Conservation (phyloP, 53 echinoderm and acorn worm genomes). For the Echinometra lucunter region DNA sequence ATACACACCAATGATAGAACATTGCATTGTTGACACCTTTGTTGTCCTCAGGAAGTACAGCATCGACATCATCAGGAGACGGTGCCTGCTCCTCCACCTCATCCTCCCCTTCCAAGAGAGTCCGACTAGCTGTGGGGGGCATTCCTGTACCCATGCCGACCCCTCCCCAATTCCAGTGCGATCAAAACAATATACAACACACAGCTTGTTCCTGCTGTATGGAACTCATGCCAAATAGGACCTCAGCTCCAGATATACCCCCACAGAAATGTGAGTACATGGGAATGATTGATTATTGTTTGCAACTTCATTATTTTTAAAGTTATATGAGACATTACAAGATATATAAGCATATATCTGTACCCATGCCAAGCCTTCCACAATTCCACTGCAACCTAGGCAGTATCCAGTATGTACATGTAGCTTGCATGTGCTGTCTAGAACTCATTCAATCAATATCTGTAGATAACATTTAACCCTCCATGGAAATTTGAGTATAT, state of each 20-base stretch:
- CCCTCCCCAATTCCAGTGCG: slow-evolving; percentile 72
- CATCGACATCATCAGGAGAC: neutral
- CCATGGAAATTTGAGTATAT: no score
- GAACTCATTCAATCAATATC: no score
- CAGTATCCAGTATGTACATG: slow-evolving; percentile 64
- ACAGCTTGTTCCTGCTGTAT: slow-evolving; percentile 79
- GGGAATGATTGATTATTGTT: neutral
- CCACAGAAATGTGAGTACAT: slow-evolving; percentile 79
- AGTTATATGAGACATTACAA: no score
- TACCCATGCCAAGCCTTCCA: slow-evolving; percentile 73
- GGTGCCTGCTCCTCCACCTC: slow-evolving; percentile 41
- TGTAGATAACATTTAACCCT: no score
- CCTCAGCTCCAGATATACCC: slow-evolving; percentile 67
- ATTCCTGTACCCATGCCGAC: slow-evolving; percentile 70
- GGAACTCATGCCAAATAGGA: slow-evolving; percentile 77
- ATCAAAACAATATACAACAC: slow-evolving; percentile 38
- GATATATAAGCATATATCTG: slow-evolving; percentile 7
- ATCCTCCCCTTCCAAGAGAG: slow-evolving; percentile 10
- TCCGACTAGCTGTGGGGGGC: slow-evolving; percentile 40
- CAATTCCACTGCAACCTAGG: slow-evolving; percentile 60
- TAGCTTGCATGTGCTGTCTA: slow-evolving; percentile 72
- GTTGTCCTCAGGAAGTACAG: neutral
- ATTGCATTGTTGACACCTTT: neutral
- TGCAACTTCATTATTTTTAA: neutral
- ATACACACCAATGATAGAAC: no score